phyloP scores from a whole-genome alignment of 1,140 invertebrate genomes.

The Scaptomyza pallida region DNA sequence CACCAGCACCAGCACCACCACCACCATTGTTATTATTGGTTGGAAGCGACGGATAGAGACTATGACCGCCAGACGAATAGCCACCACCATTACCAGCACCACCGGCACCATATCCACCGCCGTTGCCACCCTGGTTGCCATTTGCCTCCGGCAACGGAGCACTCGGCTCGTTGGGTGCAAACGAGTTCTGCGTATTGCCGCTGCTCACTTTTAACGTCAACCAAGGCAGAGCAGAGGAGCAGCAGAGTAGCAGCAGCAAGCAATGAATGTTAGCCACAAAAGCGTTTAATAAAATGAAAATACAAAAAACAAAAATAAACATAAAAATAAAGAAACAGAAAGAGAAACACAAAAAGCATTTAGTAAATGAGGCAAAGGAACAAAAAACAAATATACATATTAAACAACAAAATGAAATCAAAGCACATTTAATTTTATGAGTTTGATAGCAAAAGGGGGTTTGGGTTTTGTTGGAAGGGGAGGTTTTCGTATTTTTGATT shows the following conservation, averaged over 20 bases:
- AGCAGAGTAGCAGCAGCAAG: conserved; percentile 32
- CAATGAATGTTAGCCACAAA: conserved; percentile 57
- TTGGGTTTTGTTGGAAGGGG: neutral
- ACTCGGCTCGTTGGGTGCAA: conserved; percentile 70
- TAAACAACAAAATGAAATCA: conserved; percentile 14
- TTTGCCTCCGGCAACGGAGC: conserved; percentile 64
- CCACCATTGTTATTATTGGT: conserved; percentile 43
- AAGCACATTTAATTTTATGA: conserved; percentile 12
- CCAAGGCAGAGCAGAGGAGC: conserved; percentile 39
- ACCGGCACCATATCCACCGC: conserved; percentile 63
- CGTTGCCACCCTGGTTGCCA: conserved; percentile 49
- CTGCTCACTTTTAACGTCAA: conserved; percentile 47
- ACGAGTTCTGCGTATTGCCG: conserved; percentile 73
- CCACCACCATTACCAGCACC: conserved; percentile 78
- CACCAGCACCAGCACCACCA: conserved; percentile 39
- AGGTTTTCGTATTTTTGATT: conserved; percentile 8
- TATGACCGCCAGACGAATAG: conserved; percentile 80
- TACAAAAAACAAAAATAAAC: conserved; percentile 17
- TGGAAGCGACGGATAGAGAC: conserved; percentile 77
- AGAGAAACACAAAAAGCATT: conserved; percentile 42
- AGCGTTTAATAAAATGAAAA: conserved; percentile 33
- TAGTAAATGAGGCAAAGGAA: conserved; percentile 15
- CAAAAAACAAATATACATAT: conserved; percentile 5
- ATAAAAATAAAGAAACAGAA: conserved; percentile 9
- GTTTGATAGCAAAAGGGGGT: neutral